A percentile compares a stretch with the other conserved stretches of the same genome.
phyloP scores from a whole-genome alignment of 2,888 invertebrate species.

The Cosmorhoe ocellata region DNA sequence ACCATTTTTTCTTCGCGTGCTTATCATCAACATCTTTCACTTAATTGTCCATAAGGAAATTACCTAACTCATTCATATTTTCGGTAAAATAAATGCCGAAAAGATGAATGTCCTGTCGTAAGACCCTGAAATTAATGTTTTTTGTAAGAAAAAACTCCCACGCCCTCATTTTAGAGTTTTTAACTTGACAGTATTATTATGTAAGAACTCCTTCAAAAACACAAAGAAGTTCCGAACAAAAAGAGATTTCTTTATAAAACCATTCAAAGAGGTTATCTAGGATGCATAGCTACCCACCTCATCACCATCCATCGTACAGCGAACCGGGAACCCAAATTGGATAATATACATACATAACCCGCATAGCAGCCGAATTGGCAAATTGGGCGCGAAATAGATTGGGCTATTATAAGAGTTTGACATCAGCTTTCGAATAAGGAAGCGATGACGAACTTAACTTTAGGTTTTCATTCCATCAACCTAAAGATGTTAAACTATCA shows the following conservation, averaged over 20 bases:
- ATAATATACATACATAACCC: background rate
- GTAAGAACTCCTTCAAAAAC: too few species aligned
- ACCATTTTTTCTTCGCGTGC: slow-evolving; percentile 32
- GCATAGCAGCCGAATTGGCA: slow-evolving; percentile 3
- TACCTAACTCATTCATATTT: slow-evolving; percentile 14
- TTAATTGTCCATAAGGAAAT: slow-evolving; percentile 21
- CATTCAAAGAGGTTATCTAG: background rate
- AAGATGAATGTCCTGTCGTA: background rate
- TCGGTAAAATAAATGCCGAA: background rate
- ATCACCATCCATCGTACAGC: background rate
- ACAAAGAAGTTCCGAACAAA: too few species aligned
- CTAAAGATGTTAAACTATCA: too few species aligned
- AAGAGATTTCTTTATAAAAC: too few species aligned
- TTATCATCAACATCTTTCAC: slow-evolving; percentile 20
- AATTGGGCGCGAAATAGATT: slow-evolving; percentile 8
- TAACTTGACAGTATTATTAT: too few species aligned
- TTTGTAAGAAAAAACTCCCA: too few species aligned
- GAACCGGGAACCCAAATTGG: slow-evolving; percentile 10
- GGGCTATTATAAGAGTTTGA: background rate
- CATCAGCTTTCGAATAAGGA: background rate
- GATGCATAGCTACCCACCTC: background rate
- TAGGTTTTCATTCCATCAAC: too few species aligned
- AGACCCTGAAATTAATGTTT: background rate
- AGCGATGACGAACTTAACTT: too few species aligned
- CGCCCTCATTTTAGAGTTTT: too few species aligned